phyloP scores from a whole-genome alignment of 1,140 invertebrate species.

The Marisa cornuarietis region DNA sequence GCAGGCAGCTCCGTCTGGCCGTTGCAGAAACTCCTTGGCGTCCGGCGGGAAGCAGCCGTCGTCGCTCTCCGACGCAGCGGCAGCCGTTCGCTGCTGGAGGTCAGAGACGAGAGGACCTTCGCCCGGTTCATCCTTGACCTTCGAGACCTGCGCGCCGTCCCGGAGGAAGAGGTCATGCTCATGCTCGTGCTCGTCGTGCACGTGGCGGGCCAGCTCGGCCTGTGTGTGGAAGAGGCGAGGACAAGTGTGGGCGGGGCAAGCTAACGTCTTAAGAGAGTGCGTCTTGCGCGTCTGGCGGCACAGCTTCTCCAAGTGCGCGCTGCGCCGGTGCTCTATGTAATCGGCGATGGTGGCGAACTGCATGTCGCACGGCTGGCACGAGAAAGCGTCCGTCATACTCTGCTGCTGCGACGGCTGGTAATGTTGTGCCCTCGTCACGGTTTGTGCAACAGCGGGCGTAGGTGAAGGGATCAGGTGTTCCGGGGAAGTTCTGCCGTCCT shows the following conservation, averaged over 20 bases:
- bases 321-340: constrained; percentile 16
- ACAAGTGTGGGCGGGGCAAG: constrained; percentile 27
- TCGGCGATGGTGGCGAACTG: constrained; percentile 20
- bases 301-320: constrained; percentile 15
- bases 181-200: neutral
- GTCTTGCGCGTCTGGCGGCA: constrained; percentile 16
- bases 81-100: neutral
- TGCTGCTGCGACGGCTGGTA: neutral
- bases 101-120: neutral
- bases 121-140: neutral
- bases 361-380: constrained; percentile 12
- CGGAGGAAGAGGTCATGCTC: neutral
- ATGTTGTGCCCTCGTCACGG: neutral
- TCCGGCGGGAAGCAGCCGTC: neutral
- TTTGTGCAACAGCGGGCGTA: no score
- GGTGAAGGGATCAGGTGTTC: neutral
- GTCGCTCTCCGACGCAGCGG: no score
- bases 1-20: constrained; percentile 26
- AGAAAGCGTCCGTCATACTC: neutral
- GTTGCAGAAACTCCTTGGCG: neutral
- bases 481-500: neutral
- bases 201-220: constrained; percentile 29
- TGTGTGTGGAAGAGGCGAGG: constrained; percentile 35
- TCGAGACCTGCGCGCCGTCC: neutral
- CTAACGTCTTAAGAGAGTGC: constrained; percentile 8